Evolutionary conservation across 2,113 vertebrate genomes (phyloP), one percentile per base, ranked within the genome.

Genomic region (Erythrocercus mccallii): DNA sequence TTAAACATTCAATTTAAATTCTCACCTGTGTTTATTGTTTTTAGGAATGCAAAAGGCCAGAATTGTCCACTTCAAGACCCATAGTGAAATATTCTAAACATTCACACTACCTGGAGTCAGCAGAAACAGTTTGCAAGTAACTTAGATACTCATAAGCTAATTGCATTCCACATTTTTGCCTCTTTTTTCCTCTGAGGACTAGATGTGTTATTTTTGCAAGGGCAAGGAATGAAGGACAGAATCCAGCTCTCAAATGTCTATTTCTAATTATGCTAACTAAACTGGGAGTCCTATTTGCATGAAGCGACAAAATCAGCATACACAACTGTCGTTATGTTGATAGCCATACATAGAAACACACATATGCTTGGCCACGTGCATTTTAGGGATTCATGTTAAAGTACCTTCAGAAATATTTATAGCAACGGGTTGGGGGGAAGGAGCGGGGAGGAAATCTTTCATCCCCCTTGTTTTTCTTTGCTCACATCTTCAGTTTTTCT

Each of bases 251-350:
- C 45, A 62, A 84, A 30, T 2, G 42, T 57, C 77, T 94, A 73
- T 91, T 92, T 90, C 93, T 79, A 94, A 91, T 96, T 93, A 74
- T 87, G 70, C 73, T 87, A 91, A 81, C 81, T 71, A 89, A 86
- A 68, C 88, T 47, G 70, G 40, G 84, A 96, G 84, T 45, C 86
- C 90, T 93, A 74, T 93, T 95, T 93, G 84, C 81, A 91, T 85
- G 48, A 92, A 78, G 90, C 19, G 85, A 95, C 78, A 92, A 96
- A 96, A 90, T 81, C 81, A 66, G 69, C 57, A 70, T 71, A 85
- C 66, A 85, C 92, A 91, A 51, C 90, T 90, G 79, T 93, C 65
- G 2, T 80, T 81, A 24, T 77, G 48, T 83, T 86, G 83, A 81
- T 64, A 94, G 56, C 65, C 81, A 81, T 64, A 81, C 64, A 89